Evolutionary conservation across 2,797 vertebrate species (phyloP), one percentile per base, ranked within the genome.

Genomic region (Thunnus albacares): DNA sequence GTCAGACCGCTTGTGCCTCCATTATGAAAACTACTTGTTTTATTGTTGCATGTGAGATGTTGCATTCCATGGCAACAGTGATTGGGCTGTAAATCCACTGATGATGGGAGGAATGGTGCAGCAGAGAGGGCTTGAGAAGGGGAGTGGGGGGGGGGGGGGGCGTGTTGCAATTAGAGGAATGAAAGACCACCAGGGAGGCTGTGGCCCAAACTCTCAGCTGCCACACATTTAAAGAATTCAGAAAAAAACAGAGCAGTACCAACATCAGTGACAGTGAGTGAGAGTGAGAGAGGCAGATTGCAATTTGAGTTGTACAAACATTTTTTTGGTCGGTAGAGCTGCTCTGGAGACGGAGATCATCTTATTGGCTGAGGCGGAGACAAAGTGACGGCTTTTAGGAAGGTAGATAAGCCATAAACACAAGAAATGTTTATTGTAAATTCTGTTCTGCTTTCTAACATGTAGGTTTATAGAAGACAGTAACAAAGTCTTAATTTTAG

Each of bases 131-230:
- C 18, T n/a, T 52, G 41, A 65, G 58, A 18, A 49, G 45, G 28
- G 61, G 9, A 49, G 17, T 28, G 26, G 18, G n/a, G 41, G 26
- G 14, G 62, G 20, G 15, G 22, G 22, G 17, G 45, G 24, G 22
- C 49, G 47, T 55, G 57, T 1, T 68, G 79, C 84, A 93, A 93
- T 93, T 92, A 92, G 35, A 74, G 51, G 15, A 84, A 47, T 67
- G 69, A 86, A 78, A 89, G 89, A 92, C 92, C 92, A 92, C 90
- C 90, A 58, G 71, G 74, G 81, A 30, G 30, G 79, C 65, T 83
- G 83, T 64, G 66, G 78, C 17, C 61, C 75, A 71, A 77, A 77
- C 45, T 66, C 71, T 83, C 81, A 77, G 86, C 81, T 84, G 80
- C 77, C 74, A 74, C 41, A 63, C 13, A 70, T 72, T 66, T 43